Evolutionary conservation across 2,113 vertebrate species (phyloP).

Genomic region (Cyanoderma ruficeps): DNA sequence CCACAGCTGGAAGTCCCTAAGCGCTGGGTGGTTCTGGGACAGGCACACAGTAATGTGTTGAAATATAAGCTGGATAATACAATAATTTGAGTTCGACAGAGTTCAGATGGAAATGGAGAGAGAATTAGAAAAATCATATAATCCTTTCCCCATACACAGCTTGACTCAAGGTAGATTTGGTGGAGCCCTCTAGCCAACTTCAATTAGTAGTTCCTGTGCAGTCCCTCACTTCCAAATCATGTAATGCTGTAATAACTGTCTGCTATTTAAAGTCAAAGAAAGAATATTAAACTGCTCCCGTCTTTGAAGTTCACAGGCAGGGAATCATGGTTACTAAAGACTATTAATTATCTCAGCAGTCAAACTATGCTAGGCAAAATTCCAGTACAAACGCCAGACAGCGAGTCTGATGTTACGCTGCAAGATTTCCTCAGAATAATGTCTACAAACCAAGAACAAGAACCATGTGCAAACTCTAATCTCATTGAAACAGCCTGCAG

Average conservation of each 20-base stretch:
- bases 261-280: slow-evolving; percentile 17
- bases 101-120: not conserved
- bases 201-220: not conserved
- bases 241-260: not conserved
- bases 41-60: not conserved
- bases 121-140: not conserved
- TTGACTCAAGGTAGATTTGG: not conserved
- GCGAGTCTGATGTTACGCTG: not conserved
- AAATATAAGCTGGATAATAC: not conserved
- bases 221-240: not conserved
- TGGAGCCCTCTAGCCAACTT: not conserved
- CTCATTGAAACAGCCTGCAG: not conserved
- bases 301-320: slow-evolving; percentile 32
- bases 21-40: not conserved
- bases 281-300: slow-evolving; percentile 26
- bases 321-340: slow-evolving; percentile 14
- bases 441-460: not conserved
- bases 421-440: not conserved
- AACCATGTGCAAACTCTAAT: not conserved
- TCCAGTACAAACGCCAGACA: not conserved
- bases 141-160: not conserved
- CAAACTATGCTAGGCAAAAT: not conserved
- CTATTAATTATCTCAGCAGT: slow-evolving; percentile 49
- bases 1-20: not conserved
- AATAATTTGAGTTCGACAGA: not conserved